Conservation (phyloP, 2,113 vertebrate species). For the Tupaia chinensis region DNA sequence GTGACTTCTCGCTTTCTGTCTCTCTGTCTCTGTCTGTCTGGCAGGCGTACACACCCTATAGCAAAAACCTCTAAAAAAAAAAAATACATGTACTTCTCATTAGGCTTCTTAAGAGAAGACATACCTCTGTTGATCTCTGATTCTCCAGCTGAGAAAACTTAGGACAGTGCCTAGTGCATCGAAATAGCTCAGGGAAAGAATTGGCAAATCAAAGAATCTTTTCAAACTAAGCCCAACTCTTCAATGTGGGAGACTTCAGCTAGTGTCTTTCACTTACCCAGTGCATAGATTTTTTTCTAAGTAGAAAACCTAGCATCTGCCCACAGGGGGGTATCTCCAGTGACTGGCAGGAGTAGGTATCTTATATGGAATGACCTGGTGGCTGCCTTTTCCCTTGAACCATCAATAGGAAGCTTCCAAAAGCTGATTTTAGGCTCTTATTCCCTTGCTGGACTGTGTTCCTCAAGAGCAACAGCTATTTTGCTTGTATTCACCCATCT, state of each 20-base stretch:
- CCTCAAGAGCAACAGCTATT: not conserved
- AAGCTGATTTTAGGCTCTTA: not conserved
- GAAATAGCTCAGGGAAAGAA: accelerated
- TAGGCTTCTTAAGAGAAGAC: not conserved
- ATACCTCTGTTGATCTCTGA: not conserved
- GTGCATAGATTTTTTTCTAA: not conserved
- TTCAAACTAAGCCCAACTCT: not conserved
- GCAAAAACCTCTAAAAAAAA: too few relatives aligned
- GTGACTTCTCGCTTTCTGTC: too few relatives aligned
- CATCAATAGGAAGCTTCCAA: not conserved
- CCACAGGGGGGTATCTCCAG: not conserved
- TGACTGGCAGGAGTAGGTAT: accelerated
- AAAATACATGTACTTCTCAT: not conserved
- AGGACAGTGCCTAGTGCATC: too few relatives aligned
- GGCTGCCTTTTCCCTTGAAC: too few relatives aligned
- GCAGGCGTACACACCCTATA: too few relatives aligned
- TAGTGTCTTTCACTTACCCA: accelerated
- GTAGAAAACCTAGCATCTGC: not conserved
- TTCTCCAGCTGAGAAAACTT: accelerated
- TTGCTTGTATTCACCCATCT: not conserved
- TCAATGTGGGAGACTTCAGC: too few relatives aligned
- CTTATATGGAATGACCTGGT: not conserved
- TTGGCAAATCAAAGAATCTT: not conserved
- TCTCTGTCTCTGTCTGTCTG: too few relatives aligned
- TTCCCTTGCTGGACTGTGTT: accelerated